Evolutionary conservation across 2,888 invertebrate species (phyloP), one percentile per base, ranked within the genome.

Genomic region (Andrena chrysosceles): DNA sequence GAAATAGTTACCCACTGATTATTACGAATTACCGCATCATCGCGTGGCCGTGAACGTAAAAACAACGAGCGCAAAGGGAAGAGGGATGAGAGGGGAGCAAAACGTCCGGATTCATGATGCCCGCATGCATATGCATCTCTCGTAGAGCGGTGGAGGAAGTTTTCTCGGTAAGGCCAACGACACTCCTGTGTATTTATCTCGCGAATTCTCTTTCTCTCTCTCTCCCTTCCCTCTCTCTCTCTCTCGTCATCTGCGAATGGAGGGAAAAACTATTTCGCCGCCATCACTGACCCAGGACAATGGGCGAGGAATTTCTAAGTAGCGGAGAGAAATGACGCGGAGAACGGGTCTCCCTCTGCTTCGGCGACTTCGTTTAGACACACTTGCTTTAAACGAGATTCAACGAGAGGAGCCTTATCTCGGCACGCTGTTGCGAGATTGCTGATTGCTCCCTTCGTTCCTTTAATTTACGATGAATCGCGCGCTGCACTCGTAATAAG

Each of bases 381-480:
- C 69, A 64, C 72, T 77, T 76, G 83, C 69, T 59, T 81, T 88
- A 86, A 88, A 87, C 84, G 84, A 85, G 84, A 85, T 74, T 81
- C 88, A 81, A 85, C 85, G 84, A 86, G 84, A 86, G 79, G 71
- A 77, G 88, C 64, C 87, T 88, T 88, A 88, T 88, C 88, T 85
- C 80, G 78, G 33, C 79, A 67, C 69, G 80, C 86, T 78, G 84
- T 85, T 81, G 86, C 83, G 83, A 85, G 87, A 87, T 90, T 74
- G 89, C 84, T 89, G 87, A 85, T 88, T 88, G 80, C 87, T 88
- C 88, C 81, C 83, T 87, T 90, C 89, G 89, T 86, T 87, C 87
- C 79, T 85, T 83, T 87, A 86, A 90, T 90, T 90, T 84, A 87
- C 89, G 85, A 83, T 75, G 88, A 89, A 85, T 89, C 88, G 88